Percentiles rank a stretch among this genome's conserved stretches.
These are phyloP conservation scores for Chlorops oryzae DNA, from an alignment of 1,140 invertebrate genomes.

Conservation along the genomic window DNA sequence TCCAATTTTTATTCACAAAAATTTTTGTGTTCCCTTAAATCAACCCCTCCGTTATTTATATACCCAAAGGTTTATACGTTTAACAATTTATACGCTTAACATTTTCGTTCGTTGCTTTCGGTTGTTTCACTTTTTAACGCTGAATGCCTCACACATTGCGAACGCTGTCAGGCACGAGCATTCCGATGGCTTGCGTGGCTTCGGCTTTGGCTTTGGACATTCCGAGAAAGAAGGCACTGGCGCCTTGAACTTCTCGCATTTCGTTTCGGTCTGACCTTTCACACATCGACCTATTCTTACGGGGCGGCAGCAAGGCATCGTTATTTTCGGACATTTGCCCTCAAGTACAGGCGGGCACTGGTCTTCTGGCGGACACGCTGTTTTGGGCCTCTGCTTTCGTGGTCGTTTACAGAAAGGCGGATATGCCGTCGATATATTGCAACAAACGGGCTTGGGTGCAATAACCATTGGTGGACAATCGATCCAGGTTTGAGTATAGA, in stretches of 20 bases:
- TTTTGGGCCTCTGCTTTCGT: background rate
- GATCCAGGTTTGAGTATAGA: conserved; percentile 21
- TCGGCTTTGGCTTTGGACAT: conserved; percentile 8
- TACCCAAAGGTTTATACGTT: too few relatives aligned
- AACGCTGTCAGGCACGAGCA: conserved; percentile 14
- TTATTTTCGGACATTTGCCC: conserved; percentile 9
- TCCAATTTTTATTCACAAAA: too few relatives aligned
- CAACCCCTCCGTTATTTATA: too few relatives aligned
- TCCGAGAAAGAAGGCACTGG: conserved; percentile 24
- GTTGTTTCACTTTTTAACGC: too few relatives aligned
- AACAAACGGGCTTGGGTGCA: conserved; percentile 9
- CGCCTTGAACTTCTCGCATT: conserved; percentile 18
- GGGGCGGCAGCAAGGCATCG: conserved; percentile 8
- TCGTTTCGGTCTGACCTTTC: conserved; percentile 3
- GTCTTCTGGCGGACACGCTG: background rate
- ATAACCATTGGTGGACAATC: conserved; percentile 19
- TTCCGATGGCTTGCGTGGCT: background rate
- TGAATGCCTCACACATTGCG: conserved; percentile 4
- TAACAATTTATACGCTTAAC: too few relatives aligned
- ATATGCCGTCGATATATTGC: conserved; percentile 8
- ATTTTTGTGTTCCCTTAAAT: too few relatives aligned
- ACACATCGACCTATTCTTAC: conserved; percentile 17
- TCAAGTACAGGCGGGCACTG: conserved; percentile 3
- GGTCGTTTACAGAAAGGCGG: conserved; percentile 1
- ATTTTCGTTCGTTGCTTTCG: too few relatives aligned